phyloP scores from a whole-genome alignment of 2,797 vertebrate species.

The Tolypeutes matacus region DNA sequence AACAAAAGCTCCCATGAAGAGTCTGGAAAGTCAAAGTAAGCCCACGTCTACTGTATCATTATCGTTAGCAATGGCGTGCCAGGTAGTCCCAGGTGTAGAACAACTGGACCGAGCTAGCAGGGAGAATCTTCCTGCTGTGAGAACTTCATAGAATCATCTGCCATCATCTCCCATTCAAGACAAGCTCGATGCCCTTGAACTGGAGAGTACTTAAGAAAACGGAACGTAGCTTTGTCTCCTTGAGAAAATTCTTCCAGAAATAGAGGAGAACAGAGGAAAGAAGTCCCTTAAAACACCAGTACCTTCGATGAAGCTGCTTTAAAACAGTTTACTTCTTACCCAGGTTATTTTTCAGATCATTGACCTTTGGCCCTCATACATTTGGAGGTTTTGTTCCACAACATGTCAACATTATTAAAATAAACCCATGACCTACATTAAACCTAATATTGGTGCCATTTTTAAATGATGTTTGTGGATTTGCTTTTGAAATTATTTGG shows the following conservation, averaged over 20 bases:
- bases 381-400: background rate
- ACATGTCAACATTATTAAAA: background rate
- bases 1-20: slow-evolving; percentile 52
- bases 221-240: slow-evolving; percentile 19
- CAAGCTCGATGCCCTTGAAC: slow-evolving; percentile 43
- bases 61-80: slow-evolving; percentile 43
- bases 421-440: background rate
- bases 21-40: slow-evolving; percentile 62
- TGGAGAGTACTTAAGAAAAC: slow-evolving; percentile 52
- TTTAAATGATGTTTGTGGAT: slow-evolving; percentile 54
- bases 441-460: background rate
- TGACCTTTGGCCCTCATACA: background rate
- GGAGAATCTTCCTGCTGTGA: slow-evolving; percentile 16
- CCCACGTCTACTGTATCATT: slow-evolving; percentile 36
- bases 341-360: background rate
- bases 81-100: background rate
- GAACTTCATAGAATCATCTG: slow-evolving; percentile 43
- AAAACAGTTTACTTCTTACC: background rate
- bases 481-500: slow-evolving; percentile 62
- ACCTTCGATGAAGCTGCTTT: slow-evolving; percentile 48
- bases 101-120: slow-evolving; percentile 36
- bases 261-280: background rate
- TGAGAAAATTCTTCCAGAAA: slow-evolving; percentile 68
- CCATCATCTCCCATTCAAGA: slow-evolving; percentile 20
- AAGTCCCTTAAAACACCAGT: background rate